These are phyloP conservation scores for Lithodes maja DNA, from an alignment of 2,888 invertebrate species.

Conservation along the genomic window DNA sequence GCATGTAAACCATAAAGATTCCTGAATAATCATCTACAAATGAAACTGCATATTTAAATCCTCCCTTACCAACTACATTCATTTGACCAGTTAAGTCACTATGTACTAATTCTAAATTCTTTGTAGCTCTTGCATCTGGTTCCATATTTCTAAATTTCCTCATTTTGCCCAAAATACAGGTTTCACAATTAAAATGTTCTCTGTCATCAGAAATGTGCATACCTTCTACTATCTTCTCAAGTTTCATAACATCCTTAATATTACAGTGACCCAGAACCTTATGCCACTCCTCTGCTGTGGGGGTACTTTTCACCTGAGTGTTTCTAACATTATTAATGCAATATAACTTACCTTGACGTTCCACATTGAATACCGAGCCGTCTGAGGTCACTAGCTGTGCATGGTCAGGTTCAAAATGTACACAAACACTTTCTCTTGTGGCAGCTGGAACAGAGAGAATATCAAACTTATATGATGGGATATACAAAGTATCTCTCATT, in stretches of 20 bases:
- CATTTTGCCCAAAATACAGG: constrained; percentile 40
- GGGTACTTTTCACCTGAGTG: constrained; percentile 1
- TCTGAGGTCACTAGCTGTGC: constrained; percentile 11
- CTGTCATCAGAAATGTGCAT: constrained; percentile 30
- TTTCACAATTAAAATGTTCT: constrained; percentile 30
- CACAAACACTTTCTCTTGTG: constrained; percentile 16
- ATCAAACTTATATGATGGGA: constrained; percentile 31
- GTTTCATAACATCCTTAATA: constrained; percentile 30
- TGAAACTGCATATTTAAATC: constrained; percentile 33
- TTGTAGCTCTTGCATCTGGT: constrained; percentile 26
- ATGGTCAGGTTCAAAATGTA: constrained; percentile 11
- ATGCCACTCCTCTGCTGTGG: constrained; percentile 34
- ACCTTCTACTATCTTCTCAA: constrained; percentile 18
- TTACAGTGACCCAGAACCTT: constrained; percentile 35
- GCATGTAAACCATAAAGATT: constrained; percentile 25
- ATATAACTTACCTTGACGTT: constrained; percentile 10
- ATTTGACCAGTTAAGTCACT: constrained; percentile 26
- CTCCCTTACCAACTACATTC: constrained; percentile 1
- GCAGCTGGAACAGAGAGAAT: constrained; percentile 31
- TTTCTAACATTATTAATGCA: constrained; percentile 37
- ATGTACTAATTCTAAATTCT: constrained; percentile 28
- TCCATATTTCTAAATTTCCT: background rate
- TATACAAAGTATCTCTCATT: constrained; percentile 30
- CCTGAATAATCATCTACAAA: constrained; percentile 31
- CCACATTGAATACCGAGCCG: constrained; percentile 16